Conservation (phyloP, 1,140 invertebrate species). For the Nasonia vitripennis region DNA sequence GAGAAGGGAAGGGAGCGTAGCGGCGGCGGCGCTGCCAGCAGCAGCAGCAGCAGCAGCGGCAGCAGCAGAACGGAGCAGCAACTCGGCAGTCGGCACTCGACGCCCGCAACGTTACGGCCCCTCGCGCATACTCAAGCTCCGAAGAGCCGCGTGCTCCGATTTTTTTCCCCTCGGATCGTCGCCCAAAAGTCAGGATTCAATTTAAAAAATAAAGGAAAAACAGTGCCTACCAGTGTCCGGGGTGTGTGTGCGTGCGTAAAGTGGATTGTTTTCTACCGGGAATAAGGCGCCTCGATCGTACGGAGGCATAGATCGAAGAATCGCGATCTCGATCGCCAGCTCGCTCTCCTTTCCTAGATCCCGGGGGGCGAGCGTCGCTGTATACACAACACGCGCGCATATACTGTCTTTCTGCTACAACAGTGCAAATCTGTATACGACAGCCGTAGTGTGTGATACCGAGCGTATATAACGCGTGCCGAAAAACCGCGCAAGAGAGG, state of each 20-base stretch:
- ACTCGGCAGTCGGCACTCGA: slow-evolving; percentile 36
- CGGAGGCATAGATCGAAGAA: neutral
- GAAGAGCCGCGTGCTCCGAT: slow-evolving; percentile 1
- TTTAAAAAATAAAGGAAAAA: neutral
- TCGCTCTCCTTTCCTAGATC: slow-evolving; percentile 3
- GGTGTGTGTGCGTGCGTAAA: neutral
- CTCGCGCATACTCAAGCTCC: neutral
- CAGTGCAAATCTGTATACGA: no score
- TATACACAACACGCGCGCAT: neutral
- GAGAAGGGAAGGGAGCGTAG: slow-evolving; percentile 30
- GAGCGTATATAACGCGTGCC: neutral
- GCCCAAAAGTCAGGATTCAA: neutral
- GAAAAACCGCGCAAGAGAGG: neutral
- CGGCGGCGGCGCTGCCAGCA: neutral
- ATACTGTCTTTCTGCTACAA: no score
- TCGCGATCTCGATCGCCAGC: neutral
- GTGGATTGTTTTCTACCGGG: neutral
- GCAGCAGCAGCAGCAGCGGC: neutral
- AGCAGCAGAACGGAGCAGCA: slow-evolving; percentile 9
- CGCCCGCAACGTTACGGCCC: slow-evolving; percentile 32
- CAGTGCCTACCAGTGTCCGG: neutral
- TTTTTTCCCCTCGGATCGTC: neutral
- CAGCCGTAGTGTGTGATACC: no score
- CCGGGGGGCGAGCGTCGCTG: neutral
- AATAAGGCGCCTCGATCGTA: no score